Base-by-base conservation (phyloP, 2,797 vertebrate genomes). In the Lepus oiostolus region DNA sequence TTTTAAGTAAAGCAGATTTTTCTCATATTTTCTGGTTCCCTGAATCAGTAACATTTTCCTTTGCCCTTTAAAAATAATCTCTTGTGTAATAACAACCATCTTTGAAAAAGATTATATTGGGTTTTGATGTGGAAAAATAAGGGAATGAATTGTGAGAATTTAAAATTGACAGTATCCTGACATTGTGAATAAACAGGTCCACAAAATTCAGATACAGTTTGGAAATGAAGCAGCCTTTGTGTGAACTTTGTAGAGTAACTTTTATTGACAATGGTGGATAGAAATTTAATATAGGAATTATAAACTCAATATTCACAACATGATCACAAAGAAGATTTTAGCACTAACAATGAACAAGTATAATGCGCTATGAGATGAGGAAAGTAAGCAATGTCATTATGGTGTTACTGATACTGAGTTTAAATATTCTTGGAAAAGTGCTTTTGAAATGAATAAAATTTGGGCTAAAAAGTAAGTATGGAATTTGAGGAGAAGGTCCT, bases 51-150 rank as follows among this genome's bases (percentile, higher is more conserved):
- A 63, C 0, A 85, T 77, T 90, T 77, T 58, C 13, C 10, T 76
- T 67, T 65, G 42, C 2, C 38, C 4, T 89, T 89, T 60, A 28
- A 94, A 95, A 82, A 72, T 89, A 71, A 92, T 68, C 38, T 72
- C 19, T 47, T 4, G 4, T 60, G 5, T 42, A 77, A 77, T 77
- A 65, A 47, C 7, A 65, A 30, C 14, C 24, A 80, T 67, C 38
- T 42, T 77, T 58, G 30, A 52, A 76, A 9, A 75, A 71, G 6
- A 28, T 77, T 77, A 77, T 42, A n/a, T 52, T 58, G 1, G 13
- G 30, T 42, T 1, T 85, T 76, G 19, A 71, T 82, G 28, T 82
- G 89, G 19, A 22, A 70, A 85, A 75, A 63, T 38, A 80, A 71
- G 42, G 19, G 21, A 89, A 72, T 72, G 4, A 72, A n/a, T 21